Evolutionary conservation across 2,888 invertebrate species (phyloP).

Genomic region (Xestia ashworthii): DNA sequence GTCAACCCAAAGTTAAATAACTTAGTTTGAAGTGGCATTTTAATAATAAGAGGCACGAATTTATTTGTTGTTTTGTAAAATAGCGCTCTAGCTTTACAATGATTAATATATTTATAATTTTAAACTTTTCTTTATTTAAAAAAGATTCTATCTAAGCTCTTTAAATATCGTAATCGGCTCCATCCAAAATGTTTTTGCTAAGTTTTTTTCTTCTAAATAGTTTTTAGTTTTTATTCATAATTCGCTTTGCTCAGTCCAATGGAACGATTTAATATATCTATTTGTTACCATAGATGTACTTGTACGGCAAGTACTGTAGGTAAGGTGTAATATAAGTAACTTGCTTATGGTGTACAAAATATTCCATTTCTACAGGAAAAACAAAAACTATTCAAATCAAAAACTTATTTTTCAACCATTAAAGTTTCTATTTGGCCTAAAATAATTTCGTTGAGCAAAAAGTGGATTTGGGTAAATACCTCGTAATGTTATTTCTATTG

Average conservation of each 20-base stretch:
- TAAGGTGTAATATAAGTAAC: slow-evolving; percentile 83
- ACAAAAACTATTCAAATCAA: slow-evolving; percentile 54
- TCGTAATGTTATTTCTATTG: slow-evolving; percentile 72
- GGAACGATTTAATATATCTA: slow-evolving; percentile 80
- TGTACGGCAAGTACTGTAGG: slow-evolving; percentile 87
- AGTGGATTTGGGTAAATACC: slow-evolving; percentile 70
- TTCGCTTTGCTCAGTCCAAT: slow-evolving; percentile 85
- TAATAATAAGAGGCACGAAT: slow-evolving; percentile 89
- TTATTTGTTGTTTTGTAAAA: slow-evolving; percentile 89
- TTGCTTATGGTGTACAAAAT: slow-evolving; percentile 85
- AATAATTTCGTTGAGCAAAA: slow-evolving; percentile 69
- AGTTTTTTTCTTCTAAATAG: slow-evolving; percentile 67
- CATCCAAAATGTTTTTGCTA: slow-evolving; percentile 78
- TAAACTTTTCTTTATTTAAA: slow-evolving; percentile 73
- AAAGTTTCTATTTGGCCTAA: slow-evolving; percentile 79
- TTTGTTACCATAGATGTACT: slow-evolving; percentile 89
- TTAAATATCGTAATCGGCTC: slow-evolving; percentile 78
- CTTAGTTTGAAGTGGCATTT: slow-evolving; percentile 81
- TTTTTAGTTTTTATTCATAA: slow-evolving; percentile 65
- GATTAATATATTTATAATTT: slow-evolving; percentile 86
- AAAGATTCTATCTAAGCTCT: slow-evolving; percentile 60
- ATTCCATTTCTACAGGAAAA: slow-evolving; percentile 73
- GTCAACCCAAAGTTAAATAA: slow-evolving; percentile 38
- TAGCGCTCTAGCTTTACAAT: slow-evolving; percentile 83
- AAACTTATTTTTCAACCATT: slow-evolving; percentile 56